Conservation (phyloP, 2,888 invertebrate species). For the Anoncus sp. region DNA sequence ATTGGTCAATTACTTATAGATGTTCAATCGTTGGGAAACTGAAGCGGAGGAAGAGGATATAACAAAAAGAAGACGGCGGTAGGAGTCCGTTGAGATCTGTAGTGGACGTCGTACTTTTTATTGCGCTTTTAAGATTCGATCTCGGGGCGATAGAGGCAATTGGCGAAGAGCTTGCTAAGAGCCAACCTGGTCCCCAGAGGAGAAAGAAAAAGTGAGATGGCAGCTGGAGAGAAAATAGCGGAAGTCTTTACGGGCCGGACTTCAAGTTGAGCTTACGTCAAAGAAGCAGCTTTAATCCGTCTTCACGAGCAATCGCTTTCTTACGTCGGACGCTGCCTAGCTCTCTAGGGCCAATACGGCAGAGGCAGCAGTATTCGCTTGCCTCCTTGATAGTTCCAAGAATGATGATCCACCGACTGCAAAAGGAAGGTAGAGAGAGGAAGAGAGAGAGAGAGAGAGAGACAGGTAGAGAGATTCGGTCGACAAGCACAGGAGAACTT, state of each 20-base stretch:
- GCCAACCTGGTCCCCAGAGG: constrained; percentile 17
- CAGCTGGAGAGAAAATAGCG: constrained; percentile 20
- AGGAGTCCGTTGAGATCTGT: constrained; percentile 29
- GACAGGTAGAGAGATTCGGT: not conserved
- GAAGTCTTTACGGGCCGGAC: constrained; percentile 65
- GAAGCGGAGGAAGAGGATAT: constrained; percentile 25
- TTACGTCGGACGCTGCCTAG: not conserved
- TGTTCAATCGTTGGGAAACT: constrained; percentile 40
- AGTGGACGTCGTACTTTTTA: constrained; percentile 45
- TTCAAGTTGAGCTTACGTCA: constrained; percentile 65
- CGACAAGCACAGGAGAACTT: constrained; percentile 37
- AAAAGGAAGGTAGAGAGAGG: constrained; percentile 5
- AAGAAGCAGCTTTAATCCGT: constrained; percentile 65
- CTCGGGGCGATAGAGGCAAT: constrained; percentile 57
- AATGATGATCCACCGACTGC: constrained; percentile 21
- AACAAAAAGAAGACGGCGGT: constrained; percentile 26
- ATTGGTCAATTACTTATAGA: constrained; percentile 59
- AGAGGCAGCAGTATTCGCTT: constrained; percentile 26
- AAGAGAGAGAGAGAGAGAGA: constrained; percentile 2
- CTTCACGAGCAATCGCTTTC: constrained; percentile 60
- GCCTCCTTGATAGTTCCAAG: constrained; percentile 25
- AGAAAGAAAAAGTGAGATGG: not conserved
- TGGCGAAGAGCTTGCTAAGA: constrained; percentile 60
- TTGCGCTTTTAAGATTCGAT: constrained; percentile 58
- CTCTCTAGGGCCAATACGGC: constrained; percentile 39